These are phyloP conservation scores for Pseudochirops cupreus DNA, from an alignment of 2,797 vertebrate genomes.

Conservation along the genomic window DNA sequence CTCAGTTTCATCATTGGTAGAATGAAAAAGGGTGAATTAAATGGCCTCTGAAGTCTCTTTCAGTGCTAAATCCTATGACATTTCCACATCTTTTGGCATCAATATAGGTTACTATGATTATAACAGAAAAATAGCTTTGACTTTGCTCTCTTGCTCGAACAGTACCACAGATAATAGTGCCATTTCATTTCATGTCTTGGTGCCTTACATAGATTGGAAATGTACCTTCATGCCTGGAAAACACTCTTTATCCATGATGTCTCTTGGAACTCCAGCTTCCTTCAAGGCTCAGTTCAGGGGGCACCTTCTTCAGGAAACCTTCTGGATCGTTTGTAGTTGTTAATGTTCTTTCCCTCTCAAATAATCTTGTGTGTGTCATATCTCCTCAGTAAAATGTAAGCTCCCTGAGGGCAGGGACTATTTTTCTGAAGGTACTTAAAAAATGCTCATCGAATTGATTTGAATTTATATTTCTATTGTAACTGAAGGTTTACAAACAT, in stretches of 20 bases:
- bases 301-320: not conserved
- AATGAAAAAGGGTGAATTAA: not conserved
- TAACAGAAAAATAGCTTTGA: not conserved
- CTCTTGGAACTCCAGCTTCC: not conserved
- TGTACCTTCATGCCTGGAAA: not conserved
- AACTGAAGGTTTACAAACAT: not conserved
- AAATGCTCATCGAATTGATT: not conserved
- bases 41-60: not conserved
- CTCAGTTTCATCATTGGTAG: not conserved
- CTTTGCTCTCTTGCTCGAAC: not conserved
- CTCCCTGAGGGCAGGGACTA: not conserved
- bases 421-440: not conserved
- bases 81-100: not conserved
- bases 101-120: not conserved
- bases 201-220: not conserved
- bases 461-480: not conserved
- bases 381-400: not conserved
- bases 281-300: not conserved
- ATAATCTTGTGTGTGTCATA: not conserved
- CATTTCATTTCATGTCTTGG: not conserved
- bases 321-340: not conserved
- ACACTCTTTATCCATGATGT: not conserved
- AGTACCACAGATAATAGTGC: not conserved
- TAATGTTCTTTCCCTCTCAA: not conserved
- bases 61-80: not conserved